Base-by-base conservation (phyloP, 2,797 vertebrate genomes). In the Gallinago solitaria region DNA sequence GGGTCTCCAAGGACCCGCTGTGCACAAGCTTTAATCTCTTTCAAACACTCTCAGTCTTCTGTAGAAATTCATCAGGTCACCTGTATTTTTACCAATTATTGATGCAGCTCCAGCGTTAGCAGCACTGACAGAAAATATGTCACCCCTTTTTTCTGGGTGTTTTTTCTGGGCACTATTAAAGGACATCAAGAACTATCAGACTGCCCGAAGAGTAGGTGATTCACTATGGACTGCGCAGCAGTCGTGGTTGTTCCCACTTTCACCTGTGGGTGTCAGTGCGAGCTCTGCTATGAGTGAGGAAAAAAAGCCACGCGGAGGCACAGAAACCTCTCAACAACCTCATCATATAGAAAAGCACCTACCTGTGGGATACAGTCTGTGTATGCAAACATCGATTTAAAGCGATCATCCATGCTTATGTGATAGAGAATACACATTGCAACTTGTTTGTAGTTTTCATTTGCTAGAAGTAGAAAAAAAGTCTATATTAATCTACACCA, bases 361-460 rank as follows among this genome's bases (percentile, higher is more conserved):
- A 99, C 99, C 98, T 99, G 99, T 30, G 99, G 99, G 97, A 99
- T 99, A 94, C 99, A 99, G 97, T 99, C 99, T 6, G 99, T 99
- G 96, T 99, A 98, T 3, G 99, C 98, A 97, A 99, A 99, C 99
- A 99, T 98, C 56, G 99, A 98, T 96, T 99, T 99, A 97, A 98
- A 99, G 91, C 98, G 98, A 96, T 99, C 99, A 71, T 98, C 99
- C 98, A 99, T 98, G 97, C 98, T 99, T 98, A 99, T 99, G 97
- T 99, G 99, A 97, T 99, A 99, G 90, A 99, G 98, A 96, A 99
- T 98, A 96, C 99, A 99, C 98, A 99, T 98, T 59, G 99, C 98
- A 92, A 99, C 98, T 97, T 99, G 99, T 96, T 98, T 99, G 98
- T 99, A 99, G 97, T 86, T 98, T 98, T 99, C 99, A 93, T 99